These are phyloP conservation scores for Halictus quadricinctus DNA, from an alignment of 2,888 invertebrate genomes.

Conservation along the genomic window DNA sequence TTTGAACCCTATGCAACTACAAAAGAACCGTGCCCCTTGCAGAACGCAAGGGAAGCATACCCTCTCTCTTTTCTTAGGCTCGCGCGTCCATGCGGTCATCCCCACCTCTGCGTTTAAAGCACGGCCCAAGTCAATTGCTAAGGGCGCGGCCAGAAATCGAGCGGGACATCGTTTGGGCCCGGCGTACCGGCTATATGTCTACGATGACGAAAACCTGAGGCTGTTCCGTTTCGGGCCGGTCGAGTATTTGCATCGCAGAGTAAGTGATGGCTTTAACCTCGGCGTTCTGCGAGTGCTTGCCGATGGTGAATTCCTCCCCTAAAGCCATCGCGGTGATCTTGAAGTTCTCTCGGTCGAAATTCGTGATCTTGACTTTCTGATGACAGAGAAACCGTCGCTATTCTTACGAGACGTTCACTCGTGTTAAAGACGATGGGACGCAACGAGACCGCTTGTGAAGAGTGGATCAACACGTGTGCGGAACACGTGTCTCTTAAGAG, in stretches of 20 bases:
- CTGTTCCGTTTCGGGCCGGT: conserved; percentile 87
- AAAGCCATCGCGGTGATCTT: conserved; percentile 89
- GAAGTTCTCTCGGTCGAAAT: conserved; percentile 93
- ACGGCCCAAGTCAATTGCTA: conserved; percentile 58
- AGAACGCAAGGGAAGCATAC: conserved; percentile 69
- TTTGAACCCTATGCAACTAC: conserved; percentile 79
- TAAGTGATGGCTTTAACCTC: conserved; percentile 99
- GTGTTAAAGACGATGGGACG: background rate
- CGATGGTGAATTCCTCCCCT: conserved; percentile 97
- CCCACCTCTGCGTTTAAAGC: conserved; percentile 60
- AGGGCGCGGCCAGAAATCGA: conserved; percentile 63
- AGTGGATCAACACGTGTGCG: conserved; percentile 48
- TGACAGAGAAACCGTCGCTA: conserved; percentile 79
- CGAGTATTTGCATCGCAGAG: conserved; percentile 97
- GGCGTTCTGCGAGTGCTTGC: conserved; percentile 97
- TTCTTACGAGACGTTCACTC: conserved; percentile 8
- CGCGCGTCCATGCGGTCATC: conserved; percentile 46
- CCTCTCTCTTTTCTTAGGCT: conserved; percentile 60
- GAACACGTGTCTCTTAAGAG: background rate
- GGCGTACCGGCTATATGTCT: conserved; percentile 89
- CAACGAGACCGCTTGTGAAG: background rate
- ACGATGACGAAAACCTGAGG: conserved; percentile 98
- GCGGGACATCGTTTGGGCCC: conserved; percentile 42
- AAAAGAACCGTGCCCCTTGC: conserved; percentile 77
- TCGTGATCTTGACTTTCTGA: conserved; percentile 93